Conservation (phyloP, 2,113 vertebrate genomes). For the Turdus rufiventris region DNA sequence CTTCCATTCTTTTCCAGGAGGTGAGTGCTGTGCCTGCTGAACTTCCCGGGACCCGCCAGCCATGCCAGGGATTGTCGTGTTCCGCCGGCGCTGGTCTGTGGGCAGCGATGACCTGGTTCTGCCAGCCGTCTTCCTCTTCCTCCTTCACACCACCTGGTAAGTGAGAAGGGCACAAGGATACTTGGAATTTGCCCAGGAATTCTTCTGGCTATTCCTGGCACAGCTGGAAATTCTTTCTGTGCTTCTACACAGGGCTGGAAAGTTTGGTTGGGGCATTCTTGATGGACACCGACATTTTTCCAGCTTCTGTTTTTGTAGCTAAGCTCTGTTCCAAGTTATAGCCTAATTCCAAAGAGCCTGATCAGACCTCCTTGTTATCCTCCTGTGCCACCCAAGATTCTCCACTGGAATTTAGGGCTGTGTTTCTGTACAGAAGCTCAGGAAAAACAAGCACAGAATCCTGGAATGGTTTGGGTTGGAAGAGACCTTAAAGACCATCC, state of each 20-base stretch:
- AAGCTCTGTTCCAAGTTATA: background rate
- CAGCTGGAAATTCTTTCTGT: background rate
- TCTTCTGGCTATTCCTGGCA: background rate
- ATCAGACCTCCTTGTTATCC: background rate
- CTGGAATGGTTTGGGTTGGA: background rate
- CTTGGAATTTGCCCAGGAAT: background rate
- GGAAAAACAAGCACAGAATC: background rate
- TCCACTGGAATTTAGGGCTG: background rate
- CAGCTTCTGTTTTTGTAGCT: background rate
- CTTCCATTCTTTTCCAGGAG: slow-evolving; percentile 42
- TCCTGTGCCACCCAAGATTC: background rate
- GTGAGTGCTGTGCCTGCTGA: slow-evolving; percentile 69
- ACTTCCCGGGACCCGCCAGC: slow-evolving; percentile 64
- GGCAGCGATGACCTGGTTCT: slow-evolving; percentile 99
- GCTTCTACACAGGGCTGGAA: accelerated
- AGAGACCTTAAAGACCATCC: background rate
- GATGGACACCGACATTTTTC: background rate
- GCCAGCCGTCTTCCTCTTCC: slow-evolving; percentile 96
- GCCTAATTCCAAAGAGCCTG: background rate
- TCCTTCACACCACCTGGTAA: slow-evolving; percentile 96
- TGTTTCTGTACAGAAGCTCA: background rate
- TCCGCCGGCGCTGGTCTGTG: slow-evolving; percentile 99
- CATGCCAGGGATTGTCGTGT: slow-evolving; percentile 98
- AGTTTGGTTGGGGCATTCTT: background rate
- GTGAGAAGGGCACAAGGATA: background rate